These are phyloP conservation scores for Paracentrotus lividus DNA, from an alignment of 53 echinoderm and acorn worm genomes.

Conservation along the genomic window DNA sequence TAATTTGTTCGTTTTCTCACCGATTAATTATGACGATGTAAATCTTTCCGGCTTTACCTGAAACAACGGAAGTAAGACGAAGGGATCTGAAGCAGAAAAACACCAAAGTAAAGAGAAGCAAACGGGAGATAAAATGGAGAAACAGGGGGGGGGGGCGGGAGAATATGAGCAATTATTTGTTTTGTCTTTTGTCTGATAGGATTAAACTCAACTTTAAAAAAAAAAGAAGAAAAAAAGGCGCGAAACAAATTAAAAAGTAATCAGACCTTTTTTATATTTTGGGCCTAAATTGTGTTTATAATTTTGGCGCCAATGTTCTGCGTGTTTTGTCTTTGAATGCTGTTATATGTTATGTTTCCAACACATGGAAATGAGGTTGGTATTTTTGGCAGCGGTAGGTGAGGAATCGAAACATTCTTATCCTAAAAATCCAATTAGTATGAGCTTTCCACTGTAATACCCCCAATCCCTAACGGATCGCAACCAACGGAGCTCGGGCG, in stretches of 20 bases:
- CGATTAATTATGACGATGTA: neutral
- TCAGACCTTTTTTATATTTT: neutral
- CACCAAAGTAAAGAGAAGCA: neutral
- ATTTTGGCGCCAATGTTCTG: neutral
- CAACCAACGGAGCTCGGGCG: constrained; percentile 41
- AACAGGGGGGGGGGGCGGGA: too few species aligned
- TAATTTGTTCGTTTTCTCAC: neutral
- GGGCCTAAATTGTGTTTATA: neutral
- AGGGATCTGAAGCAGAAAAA: neutral
- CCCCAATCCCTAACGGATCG: constrained; percentile 53
- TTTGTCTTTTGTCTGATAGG: too few species aligned
- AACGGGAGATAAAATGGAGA: neutral
- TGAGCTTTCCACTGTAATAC: constrained; percentile 61
- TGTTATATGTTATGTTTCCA: neutral
- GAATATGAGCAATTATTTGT: too few species aligned
- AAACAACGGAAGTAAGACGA: neutral
- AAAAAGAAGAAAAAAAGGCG: neutral
- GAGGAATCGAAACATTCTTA: constrained; percentile 16
- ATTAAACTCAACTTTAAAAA: neutral
- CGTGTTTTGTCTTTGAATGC: constrained; percentile 6
- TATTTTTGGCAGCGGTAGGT: constrained; percentile 41
- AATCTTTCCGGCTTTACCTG: constrained; percentile 38
- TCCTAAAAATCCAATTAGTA: constrained; percentile 55
- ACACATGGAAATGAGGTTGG: neutral
- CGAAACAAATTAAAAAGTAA: neutral